Conservation (phyloP, 30 jellyfish, hydroid and myxozoan species). For the Nemopilema nomurai region DNA sequence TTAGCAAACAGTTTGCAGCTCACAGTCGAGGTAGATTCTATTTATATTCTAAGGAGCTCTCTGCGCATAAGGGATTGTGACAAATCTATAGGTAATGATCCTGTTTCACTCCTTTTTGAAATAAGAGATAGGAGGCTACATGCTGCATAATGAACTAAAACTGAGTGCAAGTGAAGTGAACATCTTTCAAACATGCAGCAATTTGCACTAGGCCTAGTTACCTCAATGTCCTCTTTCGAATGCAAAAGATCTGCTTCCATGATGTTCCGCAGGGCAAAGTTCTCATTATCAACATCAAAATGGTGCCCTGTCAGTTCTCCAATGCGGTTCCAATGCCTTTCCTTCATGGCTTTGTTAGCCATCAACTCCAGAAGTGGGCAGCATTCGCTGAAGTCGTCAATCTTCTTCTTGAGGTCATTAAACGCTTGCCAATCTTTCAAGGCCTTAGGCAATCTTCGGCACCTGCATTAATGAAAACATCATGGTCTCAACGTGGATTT, state of each 20-base stretch:
- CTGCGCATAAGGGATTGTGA: too few relatives aligned
- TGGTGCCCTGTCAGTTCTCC: constrained; percentile 75
- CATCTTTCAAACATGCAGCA: neutral
- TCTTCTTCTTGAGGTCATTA: constrained; percentile 65
- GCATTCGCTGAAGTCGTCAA: constrained; percentile 85
- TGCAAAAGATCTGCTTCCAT: constrained; percentile 85
- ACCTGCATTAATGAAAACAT: constrained; percentile 8
- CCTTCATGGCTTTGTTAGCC: constrained; percentile 89
- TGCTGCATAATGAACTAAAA: too few relatives aligned
- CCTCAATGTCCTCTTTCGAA: constrained; percentile 82
- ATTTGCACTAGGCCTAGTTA: neutral
- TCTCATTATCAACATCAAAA: constrained; percentile 80
- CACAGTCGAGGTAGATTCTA: too few relatives aligned
- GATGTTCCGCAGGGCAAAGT: constrained; percentile 65
- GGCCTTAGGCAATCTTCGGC: constrained; percentile 83
- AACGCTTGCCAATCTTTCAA: constrained; percentile 88
- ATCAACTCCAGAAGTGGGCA: constrained; percentile 80
- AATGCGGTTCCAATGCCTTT: constrained; percentile 73
- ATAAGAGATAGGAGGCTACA: too few relatives aligned
- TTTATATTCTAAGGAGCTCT: too few relatives aligned
- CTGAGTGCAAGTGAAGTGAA: neutral
- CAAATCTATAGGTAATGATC: too few relatives aligned
- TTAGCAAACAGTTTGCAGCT: too few relatives aligned
- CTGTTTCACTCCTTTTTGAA: too few relatives aligned
- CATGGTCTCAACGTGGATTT: too few relatives aligned